Evolutionary conservation across 2,888 invertebrate species (phyloP), one percentile per base, ranked within the genome.

Genomic region (Dicyrtomina minuta): DNA sequence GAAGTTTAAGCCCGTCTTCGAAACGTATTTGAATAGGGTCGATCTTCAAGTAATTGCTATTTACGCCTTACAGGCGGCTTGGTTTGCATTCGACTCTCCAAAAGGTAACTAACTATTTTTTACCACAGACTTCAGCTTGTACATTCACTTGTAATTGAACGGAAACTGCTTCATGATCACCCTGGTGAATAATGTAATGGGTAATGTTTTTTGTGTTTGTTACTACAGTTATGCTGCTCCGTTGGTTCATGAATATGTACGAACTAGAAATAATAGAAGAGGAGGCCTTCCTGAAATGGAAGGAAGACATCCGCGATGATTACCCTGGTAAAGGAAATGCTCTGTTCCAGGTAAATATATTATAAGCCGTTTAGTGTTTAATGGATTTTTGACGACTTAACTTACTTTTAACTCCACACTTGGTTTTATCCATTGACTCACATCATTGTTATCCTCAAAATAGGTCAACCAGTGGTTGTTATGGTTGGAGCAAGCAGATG

Each of bases 301-400:
- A 95, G 83, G 97, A 97, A 84, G 95, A 96, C 84, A 90, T 97
- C 76, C 92, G 93, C 79, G 96, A 96, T 84, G 90, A 90, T 78
- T 96, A 95, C 85, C 96, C 96, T 56, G 96, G 96, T 80, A 97
- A 97, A 85, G 96, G 96, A 78, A 90, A 93, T 81, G 96, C 96
- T 73, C 86, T 97, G 77, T 97, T 97, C 86, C 96, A 97, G 89
- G 88, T 88, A 79, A 17, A 44, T 22, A 58, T 46, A 2, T n/a
- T 22, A 43, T 17, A 41, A 46, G 26, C 26, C 46, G 15, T 27
- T 17, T 26, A 33, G 44, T 61, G 24, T 68, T n/a, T 33, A 33
- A 33, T 33, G 3, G 8, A 8, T 33, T 8, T 5, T 33, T 8
- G 33, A 8, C 33, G 3, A 33, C 33, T 33, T 33, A 33, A 33